These are phyloP conservation scores for Mustela nigripes DNA, from an alignment of 2,113 vertebrate genomes.

Conservation along the genomic window DNA sequence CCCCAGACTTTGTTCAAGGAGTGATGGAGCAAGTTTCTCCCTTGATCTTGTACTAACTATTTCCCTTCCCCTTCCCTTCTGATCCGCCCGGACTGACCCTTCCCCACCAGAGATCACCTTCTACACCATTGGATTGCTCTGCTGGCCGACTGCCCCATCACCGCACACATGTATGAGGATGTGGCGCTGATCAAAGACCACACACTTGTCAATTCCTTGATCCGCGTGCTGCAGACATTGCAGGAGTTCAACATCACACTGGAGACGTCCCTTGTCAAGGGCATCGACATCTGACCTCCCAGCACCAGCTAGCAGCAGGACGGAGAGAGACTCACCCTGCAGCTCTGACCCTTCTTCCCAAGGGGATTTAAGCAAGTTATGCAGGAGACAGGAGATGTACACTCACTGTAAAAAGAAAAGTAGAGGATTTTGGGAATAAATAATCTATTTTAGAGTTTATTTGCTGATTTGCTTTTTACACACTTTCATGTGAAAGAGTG, in stretches of 20 bases:
- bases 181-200: conserved; percentile 96
- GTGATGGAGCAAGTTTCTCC: not conserved
- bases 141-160: conserved; percentile 97
- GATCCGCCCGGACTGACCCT: not conserved
- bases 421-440: conserved; percentile 89
- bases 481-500: conserved; percentile 92
- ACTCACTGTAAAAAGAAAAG: conserved; percentile 88
- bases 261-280: conserved; percentile 98
- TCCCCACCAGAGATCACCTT: conserved; percentile 93
- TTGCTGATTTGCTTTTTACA: conserved; percentile 92
- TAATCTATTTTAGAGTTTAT: conserved; percentile 93
- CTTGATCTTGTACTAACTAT: not conserved
- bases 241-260: conserved; percentile 99
- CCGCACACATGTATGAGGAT: conserved; percentile 98
- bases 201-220: conserved; percentile 97
- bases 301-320: conserved; percentile 54
- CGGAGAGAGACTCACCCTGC: conserved; percentile 43
- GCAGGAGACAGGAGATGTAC: conserved; percentile 87
- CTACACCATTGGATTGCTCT: conserved; percentile 99
- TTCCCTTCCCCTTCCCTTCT: conserved; percentile 54
- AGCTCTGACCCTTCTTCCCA: conserved; percentile 80
- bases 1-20: not conserved
- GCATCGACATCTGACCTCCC: conserved; percentile 94
- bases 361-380: conserved; percentile 80
- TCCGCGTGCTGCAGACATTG: conserved; percentile 97